These are phyloP conservation scores for Fabriciana adippe DNA, from an alignment of 2,888 invertebrate genomes.

Conservation along the genomic window DNA sequence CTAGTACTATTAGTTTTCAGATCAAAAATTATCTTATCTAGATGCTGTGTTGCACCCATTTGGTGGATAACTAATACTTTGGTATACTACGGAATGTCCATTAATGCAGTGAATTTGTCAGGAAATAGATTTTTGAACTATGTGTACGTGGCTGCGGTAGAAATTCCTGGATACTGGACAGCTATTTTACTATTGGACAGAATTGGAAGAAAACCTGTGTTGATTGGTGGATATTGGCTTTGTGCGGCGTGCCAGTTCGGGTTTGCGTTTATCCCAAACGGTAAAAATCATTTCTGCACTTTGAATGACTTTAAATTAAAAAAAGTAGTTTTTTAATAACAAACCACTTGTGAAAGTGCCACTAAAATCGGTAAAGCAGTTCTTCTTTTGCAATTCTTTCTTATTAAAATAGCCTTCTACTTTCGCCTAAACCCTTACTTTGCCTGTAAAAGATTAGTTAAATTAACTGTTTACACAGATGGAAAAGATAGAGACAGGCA, in stretches of 20 bases:
- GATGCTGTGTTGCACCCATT: slow-evolving; percentile 73
- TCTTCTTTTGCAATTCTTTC: no score
- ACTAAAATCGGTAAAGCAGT: no score
- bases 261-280: slow-evolving; percentile 82
- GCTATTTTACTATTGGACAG: slow-evolving; percentile 84
- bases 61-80: slow-evolving; percentile 88
- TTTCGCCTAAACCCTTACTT: no score
- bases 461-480: no score
- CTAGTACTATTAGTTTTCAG: slow-evolving; percentile 58
- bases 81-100: slow-evolving; percentile 87
- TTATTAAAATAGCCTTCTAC: no score
- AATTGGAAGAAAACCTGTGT: slow-evolving; percentile 84
- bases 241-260: slow-evolving; percentile 84
- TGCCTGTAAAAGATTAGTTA: no score
- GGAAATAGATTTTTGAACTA: slow-evolving; percentile 87
- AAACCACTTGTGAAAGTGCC: no score
- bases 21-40: slow-evolving; percentile 56
- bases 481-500: no score
- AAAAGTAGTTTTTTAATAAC: neutral
- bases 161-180: slow-evolving; percentile 87
- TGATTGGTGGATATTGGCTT: slow-evolving; percentile 83
- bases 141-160: slow-evolving; percentile 84
- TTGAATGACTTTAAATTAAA: neutral
- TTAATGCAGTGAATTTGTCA: slow-evolving; percentile 85
- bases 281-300: slow-evolving; percentile 49